phyloP scores from a whole-genome alignment of 2,888 invertebrate species.

The Petrolisthes manimaculis region DNA sequence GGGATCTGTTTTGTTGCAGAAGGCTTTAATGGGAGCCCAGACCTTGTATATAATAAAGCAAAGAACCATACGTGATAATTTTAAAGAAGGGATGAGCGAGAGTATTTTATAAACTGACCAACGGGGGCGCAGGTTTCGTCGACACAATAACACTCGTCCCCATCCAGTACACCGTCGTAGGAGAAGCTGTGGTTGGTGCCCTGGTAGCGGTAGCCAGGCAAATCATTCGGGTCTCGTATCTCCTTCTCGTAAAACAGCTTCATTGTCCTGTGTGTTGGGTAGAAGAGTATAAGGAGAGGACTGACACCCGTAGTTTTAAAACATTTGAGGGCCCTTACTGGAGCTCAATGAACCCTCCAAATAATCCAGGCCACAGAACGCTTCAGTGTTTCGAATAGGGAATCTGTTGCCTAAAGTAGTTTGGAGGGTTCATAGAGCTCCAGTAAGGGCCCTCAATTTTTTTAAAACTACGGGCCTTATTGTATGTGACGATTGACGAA shows the following conservation, averaged over 20 bases:
- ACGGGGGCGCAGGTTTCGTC: constrained; percentile 35
- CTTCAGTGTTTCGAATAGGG: too few relatives aligned
- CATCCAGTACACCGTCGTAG: constrained; percentile 36
- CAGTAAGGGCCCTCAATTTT: too few relatives aligned
- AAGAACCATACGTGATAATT: neutral
- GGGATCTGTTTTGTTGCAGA: neutral
- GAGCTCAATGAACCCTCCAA: too few relatives aligned
- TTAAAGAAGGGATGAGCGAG: neutral
- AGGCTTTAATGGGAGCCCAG: neutral
- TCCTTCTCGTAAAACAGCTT: constrained; percentile 52
- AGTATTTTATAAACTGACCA: constrained; percentile 8
- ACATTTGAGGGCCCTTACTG: too few relatives aligned
- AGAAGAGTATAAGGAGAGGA: neutral
- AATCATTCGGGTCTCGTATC: constrained; percentile 33
- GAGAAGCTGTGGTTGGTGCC: constrained; percentile 57
- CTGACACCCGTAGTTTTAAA: too few relatives aligned
- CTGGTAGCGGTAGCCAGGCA: constrained; percentile 55
- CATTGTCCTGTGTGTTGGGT: constrained; percentile 29
- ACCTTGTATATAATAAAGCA: neutral
- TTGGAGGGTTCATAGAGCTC: too few relatives aligned
- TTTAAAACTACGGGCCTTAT: too few relatives aligned
- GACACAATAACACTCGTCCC: constrained; percentile 59
- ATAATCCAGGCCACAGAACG: too few relatives aligned
- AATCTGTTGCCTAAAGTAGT: too few relatives aligned
- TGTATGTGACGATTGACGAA: neutral